These are phyloP conservation scores for Pristionchus mayeri DNA, from an alignment of 2,888 invertebrate species.

Conservation along the genomic window DNA sequence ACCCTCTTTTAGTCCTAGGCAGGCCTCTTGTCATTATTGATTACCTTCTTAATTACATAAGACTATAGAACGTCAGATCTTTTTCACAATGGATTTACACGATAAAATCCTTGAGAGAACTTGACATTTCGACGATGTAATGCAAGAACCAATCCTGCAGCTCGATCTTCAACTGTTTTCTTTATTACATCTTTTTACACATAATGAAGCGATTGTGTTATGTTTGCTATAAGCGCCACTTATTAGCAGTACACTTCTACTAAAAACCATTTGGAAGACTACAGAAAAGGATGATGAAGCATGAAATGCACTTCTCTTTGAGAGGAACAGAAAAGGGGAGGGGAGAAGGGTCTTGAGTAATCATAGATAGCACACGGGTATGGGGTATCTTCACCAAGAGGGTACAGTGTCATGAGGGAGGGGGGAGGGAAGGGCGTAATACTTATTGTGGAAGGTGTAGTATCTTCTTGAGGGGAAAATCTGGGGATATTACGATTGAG, in stretches of 20 bases:
- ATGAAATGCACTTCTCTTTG: constrained; percentile 48
- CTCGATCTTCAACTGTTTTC: not conserved
- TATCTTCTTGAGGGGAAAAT: constrained; percentile 4
- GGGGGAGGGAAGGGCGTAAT: not conserved
- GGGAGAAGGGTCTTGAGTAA: not conserved
- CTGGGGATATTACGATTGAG: not conserved
- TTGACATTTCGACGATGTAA: too few species aligned
- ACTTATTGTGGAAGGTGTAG: constrained; percentile 26
- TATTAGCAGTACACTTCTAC: constrained; percentile 40
- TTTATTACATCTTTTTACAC: constrained; percentile 43
- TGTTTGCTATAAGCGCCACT: not conserved
- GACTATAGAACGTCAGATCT: too few species aligned
- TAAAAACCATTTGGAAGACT: constrained; percentile 30
- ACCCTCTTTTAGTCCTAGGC: too few species aligned
- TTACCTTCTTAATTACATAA: too few species aligned
- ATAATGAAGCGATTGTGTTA: constrained; percentile 25
- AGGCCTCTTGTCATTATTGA: too few species aligned
- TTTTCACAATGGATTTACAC: too few species aligned
- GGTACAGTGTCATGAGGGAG: constrained; percentile 30
- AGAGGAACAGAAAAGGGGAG: constrained; percentile 32
- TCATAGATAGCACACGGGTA: constrained; percentile 6
- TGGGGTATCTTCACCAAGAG: constrained; percentile 35
- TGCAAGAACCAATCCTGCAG: too few species aligned
- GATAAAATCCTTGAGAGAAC: too few species aligned
- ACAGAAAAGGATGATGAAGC: constrained; percentile 13